Conservation (phyloP, 2,113 vertebrate species). For the Isichthys henryi region DNA sequence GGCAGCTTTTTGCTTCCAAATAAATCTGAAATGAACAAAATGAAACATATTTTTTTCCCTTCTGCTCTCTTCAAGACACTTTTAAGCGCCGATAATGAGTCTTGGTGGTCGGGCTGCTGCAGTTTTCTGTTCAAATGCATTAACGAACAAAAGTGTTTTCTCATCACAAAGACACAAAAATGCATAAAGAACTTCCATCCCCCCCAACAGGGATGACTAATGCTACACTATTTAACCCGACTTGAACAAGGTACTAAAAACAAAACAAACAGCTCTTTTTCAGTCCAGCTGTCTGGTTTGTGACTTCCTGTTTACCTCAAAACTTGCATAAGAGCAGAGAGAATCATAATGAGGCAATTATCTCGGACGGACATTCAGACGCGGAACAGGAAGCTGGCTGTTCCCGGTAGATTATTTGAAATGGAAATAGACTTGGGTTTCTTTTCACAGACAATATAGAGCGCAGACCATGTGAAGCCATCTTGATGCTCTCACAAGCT, state of each 20-base stretch:
- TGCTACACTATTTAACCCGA: not conserved
- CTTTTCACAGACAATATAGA: not conserved
- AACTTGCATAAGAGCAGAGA: not conserved
- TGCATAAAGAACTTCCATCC: not conserved
- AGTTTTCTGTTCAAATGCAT: not conserved
- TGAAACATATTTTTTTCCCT: slow-evolving; percentile 40
- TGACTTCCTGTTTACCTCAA: not conserved
- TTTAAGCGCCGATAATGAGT: slow-evolving; percentile 5
- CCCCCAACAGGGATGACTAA: not conserved
- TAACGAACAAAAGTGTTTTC: not conserved
- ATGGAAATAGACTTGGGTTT: not conserved
- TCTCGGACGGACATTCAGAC: not conserved
- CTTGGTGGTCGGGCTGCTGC: not conserved
- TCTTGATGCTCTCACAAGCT: not conserved
- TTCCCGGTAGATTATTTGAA: not conserved
- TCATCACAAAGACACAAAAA: not conserved
- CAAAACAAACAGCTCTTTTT: not conserved
- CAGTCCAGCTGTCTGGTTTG: not conserved
- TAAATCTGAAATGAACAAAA: slow-evolving; percentile 45
- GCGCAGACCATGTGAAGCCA: not conserved
- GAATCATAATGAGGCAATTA: not conserved
- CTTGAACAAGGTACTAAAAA: not conserved
- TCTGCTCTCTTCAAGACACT: slow-evolving; percentile 28
- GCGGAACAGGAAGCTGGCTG: not conserved
- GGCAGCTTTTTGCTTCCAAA: slow-evolving; percentile 52